Evolutionary conservation across 2,113 vertebrate genomes (phyloP).

Genomic region (Equus przewalskii): DNA sequence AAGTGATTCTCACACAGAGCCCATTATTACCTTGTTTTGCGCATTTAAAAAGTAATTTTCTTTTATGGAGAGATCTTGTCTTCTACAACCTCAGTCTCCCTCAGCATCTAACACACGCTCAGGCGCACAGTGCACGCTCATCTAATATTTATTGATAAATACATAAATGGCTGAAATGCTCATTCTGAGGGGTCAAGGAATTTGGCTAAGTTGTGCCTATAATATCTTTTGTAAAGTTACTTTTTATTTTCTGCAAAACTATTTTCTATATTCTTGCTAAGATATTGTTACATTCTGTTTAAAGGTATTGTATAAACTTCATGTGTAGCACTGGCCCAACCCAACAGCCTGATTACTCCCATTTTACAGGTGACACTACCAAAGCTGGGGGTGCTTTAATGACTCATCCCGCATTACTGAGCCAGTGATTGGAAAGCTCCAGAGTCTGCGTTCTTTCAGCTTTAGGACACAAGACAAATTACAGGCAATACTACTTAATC

Average conservation of each 20-base stretch:
- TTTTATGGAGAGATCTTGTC: background rate
- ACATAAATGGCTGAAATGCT: background rate
- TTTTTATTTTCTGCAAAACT: slow-evolving; percentile 38
- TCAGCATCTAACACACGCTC: background rate
- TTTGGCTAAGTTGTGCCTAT: background rate
- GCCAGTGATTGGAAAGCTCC: background rate
- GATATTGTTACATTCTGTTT: background rate
- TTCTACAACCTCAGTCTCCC: background rate
- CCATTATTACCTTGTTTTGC: background rate
- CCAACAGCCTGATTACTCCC: background rate
- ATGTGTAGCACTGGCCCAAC: background rate
- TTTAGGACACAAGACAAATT: slow-evolving; percentile 60
- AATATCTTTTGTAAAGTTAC: background rate
- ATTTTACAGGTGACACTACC: background rate
- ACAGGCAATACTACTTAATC: slow-evolving; percentile 61
- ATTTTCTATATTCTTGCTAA: background rate
- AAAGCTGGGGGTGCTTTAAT: background rate
- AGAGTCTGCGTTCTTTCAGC: slow-evolving; percentile 18
- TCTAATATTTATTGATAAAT: background rate
- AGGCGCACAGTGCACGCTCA: background rate
- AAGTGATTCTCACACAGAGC: background rate
- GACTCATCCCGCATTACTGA: background rate
- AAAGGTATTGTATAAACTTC: background rate
- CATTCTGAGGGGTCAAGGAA: background rate
- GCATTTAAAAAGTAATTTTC: background rate